Conservation (phyloP, 2,113 vertebrate genomes). For the Clupea harengus region DNA sequence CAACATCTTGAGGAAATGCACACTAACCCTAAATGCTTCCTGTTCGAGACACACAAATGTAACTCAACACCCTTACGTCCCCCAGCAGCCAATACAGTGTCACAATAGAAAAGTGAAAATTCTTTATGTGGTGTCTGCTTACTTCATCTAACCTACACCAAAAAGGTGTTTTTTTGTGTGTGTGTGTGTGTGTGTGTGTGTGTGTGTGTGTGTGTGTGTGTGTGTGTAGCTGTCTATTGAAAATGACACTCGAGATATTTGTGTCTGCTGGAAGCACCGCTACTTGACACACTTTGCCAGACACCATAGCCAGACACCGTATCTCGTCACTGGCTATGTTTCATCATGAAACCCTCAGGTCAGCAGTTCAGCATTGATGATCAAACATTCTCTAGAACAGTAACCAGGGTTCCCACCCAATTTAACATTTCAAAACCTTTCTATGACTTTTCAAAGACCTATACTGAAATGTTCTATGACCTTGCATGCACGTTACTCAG, state of each 20-base stretch:
- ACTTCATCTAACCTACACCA: neutral
- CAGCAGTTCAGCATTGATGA: neutral
- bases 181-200: neutral
- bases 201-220: conserved; percentile 9
- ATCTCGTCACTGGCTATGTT: neutral
- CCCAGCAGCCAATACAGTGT: neutral
- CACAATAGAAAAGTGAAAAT: neutral
- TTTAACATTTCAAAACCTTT: no score
- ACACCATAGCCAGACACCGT: neutral
- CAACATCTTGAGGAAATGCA: no score
- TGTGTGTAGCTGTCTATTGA: conserved; percentile 7
- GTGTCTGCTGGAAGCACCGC: neutral
- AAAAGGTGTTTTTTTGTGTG: no score
- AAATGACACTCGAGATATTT: neutral
- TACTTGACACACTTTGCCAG: neutral
- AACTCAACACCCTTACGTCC: neutral
- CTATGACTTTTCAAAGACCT: no score
- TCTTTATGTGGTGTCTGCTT: neutral
- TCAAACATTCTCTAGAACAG: neutral
- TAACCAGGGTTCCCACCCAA: no score
- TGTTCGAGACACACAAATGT: neutral
- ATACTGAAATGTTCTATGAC: no score
- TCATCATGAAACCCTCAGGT: neutral
- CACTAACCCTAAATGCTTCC: neutral
- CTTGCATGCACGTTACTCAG: no score